phyloP scores from a whole-genome alignment of 2,888 invertebrate species.

The Ashinkailepas kermadecensis region DNA sequence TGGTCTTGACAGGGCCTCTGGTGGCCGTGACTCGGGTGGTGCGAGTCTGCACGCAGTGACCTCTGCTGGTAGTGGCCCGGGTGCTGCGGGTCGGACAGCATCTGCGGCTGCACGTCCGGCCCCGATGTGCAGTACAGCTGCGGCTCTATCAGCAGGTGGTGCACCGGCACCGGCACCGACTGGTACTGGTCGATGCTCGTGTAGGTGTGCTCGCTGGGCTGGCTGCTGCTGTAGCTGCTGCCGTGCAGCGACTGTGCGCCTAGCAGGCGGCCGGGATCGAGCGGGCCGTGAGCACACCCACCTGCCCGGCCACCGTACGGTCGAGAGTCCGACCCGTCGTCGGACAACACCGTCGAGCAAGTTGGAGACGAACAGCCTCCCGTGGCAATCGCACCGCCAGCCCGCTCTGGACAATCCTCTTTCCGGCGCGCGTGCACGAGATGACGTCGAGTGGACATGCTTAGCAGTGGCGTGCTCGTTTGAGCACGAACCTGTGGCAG shows the following conservation, averaged over 20 bases:
- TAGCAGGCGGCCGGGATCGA: conserved; percentile 28
- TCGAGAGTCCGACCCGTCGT: background rate
- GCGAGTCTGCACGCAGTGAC: background rate
- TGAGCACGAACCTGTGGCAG: conserved; percentile 48
- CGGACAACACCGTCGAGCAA: background rate
- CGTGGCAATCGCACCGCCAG: background rate
- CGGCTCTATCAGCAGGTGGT: background rate
- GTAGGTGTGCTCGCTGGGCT: conserved; percentile 34
- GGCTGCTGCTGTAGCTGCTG: conserved; percentile 32
- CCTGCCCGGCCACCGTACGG: background rate
- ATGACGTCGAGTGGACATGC: background rate
- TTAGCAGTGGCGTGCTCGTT: background rate
- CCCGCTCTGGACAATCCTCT: too few relatives aligned
- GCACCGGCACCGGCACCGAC: too few relatives aligned
- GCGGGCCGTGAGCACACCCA: conserved; percentile 26
- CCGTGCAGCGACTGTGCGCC: conserved; percentile 28
- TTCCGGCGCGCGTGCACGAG: background rate
- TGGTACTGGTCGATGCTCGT: conserved; percentile 31
- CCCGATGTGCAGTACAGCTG: background rate
- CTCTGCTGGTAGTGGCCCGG: background rate
- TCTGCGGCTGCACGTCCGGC: background rate
- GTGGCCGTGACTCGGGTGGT: background rate
- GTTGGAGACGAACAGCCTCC: background rate
- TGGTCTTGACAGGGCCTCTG: background rate
- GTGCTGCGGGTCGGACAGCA: background rate